phyloP scores from a whole-genome alignment of 1,140 invertebrate genomes.

The Andrena cerasifolii region DNA sequence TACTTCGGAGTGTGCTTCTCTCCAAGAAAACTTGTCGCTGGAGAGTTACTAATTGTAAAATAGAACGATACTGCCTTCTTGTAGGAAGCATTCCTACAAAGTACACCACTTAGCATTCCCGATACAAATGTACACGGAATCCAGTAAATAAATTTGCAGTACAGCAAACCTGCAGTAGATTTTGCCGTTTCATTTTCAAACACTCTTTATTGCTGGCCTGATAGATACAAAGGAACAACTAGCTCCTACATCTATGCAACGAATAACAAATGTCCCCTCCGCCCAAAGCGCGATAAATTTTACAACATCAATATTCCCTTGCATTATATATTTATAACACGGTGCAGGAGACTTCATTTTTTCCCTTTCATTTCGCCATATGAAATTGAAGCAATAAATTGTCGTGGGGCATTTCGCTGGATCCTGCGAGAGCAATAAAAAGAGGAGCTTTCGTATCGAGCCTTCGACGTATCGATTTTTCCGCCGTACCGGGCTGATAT shows the following conservation, averaged over 20 bases:
- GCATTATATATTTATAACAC: slow-evolving; percentile 46
- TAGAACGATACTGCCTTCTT: too few relatives aligned
- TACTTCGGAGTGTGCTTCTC: too few relatives aligned
- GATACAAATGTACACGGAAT: not conserved
- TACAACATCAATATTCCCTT: slow-evolving; percentile 1
- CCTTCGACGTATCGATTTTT: slow-evolving; percentile 35
- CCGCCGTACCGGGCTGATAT: slow-evolving; percentile 3
- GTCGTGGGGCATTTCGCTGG: slow-evolving; percentile 12
- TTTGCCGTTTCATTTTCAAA: too few relatives aligned
- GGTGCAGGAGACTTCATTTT: not conserved
- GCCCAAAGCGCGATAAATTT: not conserved
- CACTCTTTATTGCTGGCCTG: too few relatives aligned
- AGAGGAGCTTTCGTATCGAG: not conserved
- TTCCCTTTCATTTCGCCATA: slow-evolving; percentile 24
- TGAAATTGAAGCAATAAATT: slow-evolving; percentile 30
- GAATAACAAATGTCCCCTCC: not conserved
- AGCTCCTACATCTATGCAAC: too few relatives aligned
- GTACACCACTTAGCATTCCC: too few relatives aligned
- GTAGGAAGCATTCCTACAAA: too few relatives aligned
- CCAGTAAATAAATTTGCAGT: too few relatives aligned
- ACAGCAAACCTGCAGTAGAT: too few relatives aligned
- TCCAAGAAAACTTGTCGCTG: too few relatives aligned
- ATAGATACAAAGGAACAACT: too few relatives aligned
- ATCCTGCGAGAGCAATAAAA: slow-evolving; percentile 45
- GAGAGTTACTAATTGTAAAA: too few relatives aligned